Conservation (phyloP, 1,140 invertebrate species). For the Pseudomyrmex flavicornis region DNA sequence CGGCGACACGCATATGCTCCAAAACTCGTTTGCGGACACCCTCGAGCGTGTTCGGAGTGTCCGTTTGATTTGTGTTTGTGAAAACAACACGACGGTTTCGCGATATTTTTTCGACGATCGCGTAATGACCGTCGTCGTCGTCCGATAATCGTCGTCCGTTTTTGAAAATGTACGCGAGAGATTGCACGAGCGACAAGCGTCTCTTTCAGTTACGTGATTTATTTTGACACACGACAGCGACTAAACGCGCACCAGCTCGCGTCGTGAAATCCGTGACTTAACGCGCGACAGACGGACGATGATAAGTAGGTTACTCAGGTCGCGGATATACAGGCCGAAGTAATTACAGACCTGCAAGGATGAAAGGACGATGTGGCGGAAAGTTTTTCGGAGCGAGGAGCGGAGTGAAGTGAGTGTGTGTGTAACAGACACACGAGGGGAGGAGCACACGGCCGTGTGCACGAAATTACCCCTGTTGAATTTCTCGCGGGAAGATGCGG, state of each 20-base stretch:
- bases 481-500: constrained; percentile 40
- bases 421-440: neutral
- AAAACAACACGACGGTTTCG: neutral
- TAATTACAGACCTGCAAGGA: constrained; percentile 31
- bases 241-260: neutral
- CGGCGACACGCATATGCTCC: constrained; percentile 22
- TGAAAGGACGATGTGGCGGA: constrained; percentile 16
- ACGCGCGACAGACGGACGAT: neutral
- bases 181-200: no score
- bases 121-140: no score
- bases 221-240: neutral
- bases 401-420: neutral
- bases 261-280: neutral
- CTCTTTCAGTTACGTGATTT: neutral
- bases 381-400: constrained; percentile 13
- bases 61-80: neutral
- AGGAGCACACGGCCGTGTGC: neutral
- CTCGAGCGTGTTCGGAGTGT: neutral
- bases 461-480: constrained; percentile 52
- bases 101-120: neutral
- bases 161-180: neutral
- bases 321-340: neutral
- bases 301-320: constrained; percentile 13
- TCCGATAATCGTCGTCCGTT: neutral
- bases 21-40: neutral